phyloP scores from a whole-genome alignment of 2,113 vertebrate species.

The Alethe castanea region DNA sequence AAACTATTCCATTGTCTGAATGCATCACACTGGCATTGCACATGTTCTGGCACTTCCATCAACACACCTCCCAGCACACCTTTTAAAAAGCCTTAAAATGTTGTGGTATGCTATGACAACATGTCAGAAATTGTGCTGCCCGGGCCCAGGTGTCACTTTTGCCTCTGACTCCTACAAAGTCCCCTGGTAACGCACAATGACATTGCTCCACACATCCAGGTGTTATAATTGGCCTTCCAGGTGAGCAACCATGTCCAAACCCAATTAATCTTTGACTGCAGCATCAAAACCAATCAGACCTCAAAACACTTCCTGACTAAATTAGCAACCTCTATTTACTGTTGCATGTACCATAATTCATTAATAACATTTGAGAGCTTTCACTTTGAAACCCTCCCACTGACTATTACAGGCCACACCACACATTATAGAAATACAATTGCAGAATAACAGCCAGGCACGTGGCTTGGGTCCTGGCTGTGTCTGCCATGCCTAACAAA shows the following conservation, averaged over 20 bases:
- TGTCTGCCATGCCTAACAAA: rapidly evolving
- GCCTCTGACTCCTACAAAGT: neutral
- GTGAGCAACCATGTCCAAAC: neutral
- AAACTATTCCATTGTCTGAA: neutral
- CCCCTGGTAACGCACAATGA: neutral
- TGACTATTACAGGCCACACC: neutral
- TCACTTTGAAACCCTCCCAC: neutral
- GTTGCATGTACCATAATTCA: neutral
- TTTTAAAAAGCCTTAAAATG: neutral
- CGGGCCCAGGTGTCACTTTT: neutral
- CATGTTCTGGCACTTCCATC: neutral
- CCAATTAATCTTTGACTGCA: neutral
- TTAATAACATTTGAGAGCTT: neutral
- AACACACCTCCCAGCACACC: neutral
- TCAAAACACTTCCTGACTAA: neutral
- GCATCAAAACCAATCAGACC: neutral
- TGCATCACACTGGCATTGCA: neutral
- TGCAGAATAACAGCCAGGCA: neutral
- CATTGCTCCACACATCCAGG: neutral
- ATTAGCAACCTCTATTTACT: neutral
- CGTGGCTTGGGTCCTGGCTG: neutral
- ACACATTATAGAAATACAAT: neutral
- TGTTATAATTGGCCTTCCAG: neutral
- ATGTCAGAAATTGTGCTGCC: neutral
- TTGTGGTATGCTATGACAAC: neutral